Conservation (phyloP, 2,113 vertebrate genomes). For the Lethenteron camtschaticum region DNA sequence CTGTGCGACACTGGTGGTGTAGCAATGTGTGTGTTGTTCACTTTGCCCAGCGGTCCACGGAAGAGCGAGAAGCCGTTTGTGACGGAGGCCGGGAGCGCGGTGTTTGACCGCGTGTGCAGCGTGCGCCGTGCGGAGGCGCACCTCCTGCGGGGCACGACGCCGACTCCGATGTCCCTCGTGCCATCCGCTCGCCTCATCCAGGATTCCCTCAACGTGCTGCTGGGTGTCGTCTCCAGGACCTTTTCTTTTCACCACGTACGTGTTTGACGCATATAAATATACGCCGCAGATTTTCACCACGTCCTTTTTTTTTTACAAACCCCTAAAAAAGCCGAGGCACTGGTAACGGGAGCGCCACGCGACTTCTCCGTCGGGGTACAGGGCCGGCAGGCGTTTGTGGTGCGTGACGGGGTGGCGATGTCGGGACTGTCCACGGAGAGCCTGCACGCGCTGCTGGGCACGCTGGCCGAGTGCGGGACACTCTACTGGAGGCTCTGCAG, state of each 20-base stretch:
- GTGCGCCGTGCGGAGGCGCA: constrained; percentile 52
- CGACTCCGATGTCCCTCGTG: constrained; percentile 31
- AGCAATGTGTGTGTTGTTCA: background rate
- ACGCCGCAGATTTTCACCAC: background rate
- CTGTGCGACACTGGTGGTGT: constrained; percentile 7
- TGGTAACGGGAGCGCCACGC: no score
- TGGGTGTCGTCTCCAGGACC: constrained; percentile 61
- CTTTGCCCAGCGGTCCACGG: constrained; percentile 45
- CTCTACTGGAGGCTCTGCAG: constrained; percentile 56
- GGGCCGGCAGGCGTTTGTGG: constrained; percentile 43
- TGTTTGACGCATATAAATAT: background rate
- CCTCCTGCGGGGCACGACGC: constrained; percentile 27
- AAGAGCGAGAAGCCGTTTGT: constrained; percentile 58
- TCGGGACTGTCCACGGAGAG: constrained; percentile 73
- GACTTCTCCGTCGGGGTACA: constrained; percentile 12
- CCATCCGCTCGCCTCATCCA: constrained; percentile 56
- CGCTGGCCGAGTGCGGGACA: constrained; percentile 65
- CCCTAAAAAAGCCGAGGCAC: no score
- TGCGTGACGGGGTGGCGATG: constrained; percentile 52
- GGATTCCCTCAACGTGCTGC: constrained; percentile 64
- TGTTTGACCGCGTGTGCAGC: constrained; percentile 62
- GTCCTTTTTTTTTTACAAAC: constrained; percentile 1
- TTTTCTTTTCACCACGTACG: constrained; percentile 56
- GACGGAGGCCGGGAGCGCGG: constrained; percentile 64
- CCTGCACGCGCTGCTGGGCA: constrained; percentile 43